A percentile compares a stretch with the other conserved stretches of the same genome.
Conservation (phyloP, 2,113 vertebrate species). For the Notarius lentiginosus region DNA sequence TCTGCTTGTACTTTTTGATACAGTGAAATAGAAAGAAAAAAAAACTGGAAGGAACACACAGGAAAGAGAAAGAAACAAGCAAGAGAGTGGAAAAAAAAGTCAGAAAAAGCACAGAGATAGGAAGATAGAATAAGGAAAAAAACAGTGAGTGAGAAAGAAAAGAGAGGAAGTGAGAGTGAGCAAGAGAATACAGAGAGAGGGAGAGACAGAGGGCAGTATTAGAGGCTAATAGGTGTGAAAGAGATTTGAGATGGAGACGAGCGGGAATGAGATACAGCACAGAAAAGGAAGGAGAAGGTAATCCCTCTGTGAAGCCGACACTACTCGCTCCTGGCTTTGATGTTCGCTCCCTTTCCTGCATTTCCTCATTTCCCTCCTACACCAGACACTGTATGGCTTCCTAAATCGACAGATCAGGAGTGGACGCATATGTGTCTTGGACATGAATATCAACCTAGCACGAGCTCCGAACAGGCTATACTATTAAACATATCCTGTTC, state of each 20-base stretch:
- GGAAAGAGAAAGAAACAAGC: not conserved
- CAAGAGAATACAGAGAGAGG: not conserved
- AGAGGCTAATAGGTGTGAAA: conserved; percentile 68
- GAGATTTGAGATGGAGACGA: conserved; percentile 62
- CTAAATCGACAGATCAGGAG: conserved; percentile 53
- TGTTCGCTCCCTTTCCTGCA: conserved; percentile 56
- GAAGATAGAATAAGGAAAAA: not conserved
- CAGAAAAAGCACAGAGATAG: not conserved
- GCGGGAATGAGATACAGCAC: conserved; percentile 42
- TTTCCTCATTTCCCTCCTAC: conserved; percentile 53
- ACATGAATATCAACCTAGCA: not conserved
- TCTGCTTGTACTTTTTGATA: not conserved
- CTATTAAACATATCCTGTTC: not conserved
- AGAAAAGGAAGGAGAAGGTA: conserved; percentile 53
- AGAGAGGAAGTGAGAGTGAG: not conserved
- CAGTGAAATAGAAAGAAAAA: not conserved
- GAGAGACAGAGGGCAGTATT: conserved; percentile 53
- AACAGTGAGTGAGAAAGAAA: not conserved
- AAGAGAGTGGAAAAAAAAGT: not conserved
- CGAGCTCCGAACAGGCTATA: not conserved
- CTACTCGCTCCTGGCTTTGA: conserved; percentile 66
- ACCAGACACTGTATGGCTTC: conserved; percentile 54
- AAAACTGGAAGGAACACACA: not conserved
- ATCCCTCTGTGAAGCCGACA: conserved; percentile 61
- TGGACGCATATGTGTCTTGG: conserved; percentile 32